Evolutionary conservation across 2,888 invertebrate genomes (phyloP).

Genomic region (Xanthostigma xanthostigma): DNA sequence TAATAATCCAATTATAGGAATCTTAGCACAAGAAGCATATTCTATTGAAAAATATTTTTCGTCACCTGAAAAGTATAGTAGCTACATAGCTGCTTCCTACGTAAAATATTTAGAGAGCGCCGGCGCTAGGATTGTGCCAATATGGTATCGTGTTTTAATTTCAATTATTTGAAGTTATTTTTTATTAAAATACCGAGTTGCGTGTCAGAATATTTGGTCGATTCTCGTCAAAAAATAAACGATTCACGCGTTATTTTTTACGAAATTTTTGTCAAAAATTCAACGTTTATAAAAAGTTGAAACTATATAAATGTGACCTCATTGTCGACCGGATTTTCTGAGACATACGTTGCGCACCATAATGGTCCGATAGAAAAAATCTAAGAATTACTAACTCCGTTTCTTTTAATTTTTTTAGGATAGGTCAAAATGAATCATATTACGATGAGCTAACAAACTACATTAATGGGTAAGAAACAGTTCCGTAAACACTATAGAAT

Average conservation of each 20-base stretch:
- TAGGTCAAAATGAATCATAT: conserved; percentile 1
- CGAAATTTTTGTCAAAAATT: no score
- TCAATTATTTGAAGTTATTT: no score
- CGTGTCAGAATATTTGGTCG: no score
- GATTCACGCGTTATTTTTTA: no score
- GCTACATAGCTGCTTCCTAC: conserved; percentile 75
- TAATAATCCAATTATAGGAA: conserved; percentile 49
- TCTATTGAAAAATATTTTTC: conserved; percentile 37
- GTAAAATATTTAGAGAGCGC: conserved; percentile 80
- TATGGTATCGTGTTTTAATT: conserved; percentile 32
- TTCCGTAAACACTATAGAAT: no score
- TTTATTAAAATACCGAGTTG: no score
- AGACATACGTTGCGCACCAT: no score
- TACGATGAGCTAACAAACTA: background rate
- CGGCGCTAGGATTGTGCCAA: conserved; percentile 77
- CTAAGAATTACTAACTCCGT: background rate
- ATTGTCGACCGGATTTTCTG: no score
- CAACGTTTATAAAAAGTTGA: no score
- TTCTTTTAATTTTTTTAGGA: background rate
- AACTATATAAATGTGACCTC: no score
- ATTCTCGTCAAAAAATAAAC: no score
- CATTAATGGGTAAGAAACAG: background rate
- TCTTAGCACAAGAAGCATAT: conserved; percentile 52
- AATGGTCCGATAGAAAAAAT: no score
- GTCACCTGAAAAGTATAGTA: conserved; percentile 33